phyloP scores from a whole-genome alignment of 2,113 vertebrate species.

The Colistium nudipinnis region DNA sequence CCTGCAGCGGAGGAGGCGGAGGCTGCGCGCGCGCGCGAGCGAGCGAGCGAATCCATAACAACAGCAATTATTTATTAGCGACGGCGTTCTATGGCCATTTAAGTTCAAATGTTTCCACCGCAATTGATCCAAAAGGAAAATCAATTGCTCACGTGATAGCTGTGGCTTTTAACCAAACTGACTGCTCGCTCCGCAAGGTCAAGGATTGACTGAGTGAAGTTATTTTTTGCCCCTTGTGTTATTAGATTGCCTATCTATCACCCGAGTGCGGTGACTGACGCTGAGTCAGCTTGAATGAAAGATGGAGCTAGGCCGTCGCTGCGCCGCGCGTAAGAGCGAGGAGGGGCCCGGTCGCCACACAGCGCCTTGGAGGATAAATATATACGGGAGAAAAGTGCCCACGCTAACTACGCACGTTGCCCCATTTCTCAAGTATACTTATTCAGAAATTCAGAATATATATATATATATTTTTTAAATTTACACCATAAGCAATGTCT shows the following conservation, averaged over 20 bases:
- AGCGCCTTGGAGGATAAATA: background rate
- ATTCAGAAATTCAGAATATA: background rate
- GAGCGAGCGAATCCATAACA: slow-evolving; percentile 59
- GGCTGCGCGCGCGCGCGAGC: too few species aligned
- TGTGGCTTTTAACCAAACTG: slow-evolving; percentile 72
- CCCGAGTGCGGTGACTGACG: slow-evolving; percentile 64
- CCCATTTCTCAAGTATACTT: background rate
- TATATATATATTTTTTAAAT: background rate
- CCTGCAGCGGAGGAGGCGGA: slow-evolving; percentile 40
- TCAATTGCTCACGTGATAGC: slow-evolving; percentile 74
- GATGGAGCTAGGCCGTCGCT: slow-evolving; percentile 42
- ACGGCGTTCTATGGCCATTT: slow-evolving; percentile 61
- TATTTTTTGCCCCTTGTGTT: slow-evolving; percentile 65
- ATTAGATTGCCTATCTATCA: slow-evolving; percentile 76
- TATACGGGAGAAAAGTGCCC: background rate
- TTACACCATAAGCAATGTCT: slow-evolving; percentile 11
- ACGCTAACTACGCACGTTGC: background rate
- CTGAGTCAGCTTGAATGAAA: slow-evolving; percentile 61
- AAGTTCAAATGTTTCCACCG: slow-evolving; percentile 61
- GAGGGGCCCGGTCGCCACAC: background rate
- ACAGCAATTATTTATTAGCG: slow-evolving; percentile 65
- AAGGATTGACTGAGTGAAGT: slow-evolving; percentile 76
- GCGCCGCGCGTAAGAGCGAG: slow-evolving; percentile 5
- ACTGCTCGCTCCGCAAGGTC: slow-evolving; percentile 67
- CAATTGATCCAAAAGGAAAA: slow-evolving; percentile 71